Percentiles rank a stretch among this genome's conserved stretches.
Conservation (phyloP, 2,113 vertebrate genomes). For the Pterocles burchelli region DNA sequence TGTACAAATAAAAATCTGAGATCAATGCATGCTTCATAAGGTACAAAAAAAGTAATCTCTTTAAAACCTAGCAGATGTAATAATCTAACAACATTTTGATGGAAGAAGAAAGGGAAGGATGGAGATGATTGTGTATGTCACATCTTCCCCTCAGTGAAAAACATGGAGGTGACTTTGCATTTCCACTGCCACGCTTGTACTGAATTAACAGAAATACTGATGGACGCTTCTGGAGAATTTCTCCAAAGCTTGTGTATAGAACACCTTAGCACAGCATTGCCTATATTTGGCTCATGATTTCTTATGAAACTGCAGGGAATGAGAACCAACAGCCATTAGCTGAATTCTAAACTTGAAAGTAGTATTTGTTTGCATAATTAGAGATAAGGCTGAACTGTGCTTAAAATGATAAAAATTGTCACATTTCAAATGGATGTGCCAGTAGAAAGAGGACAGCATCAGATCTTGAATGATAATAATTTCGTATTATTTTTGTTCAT, state of each 20-base stretch:
- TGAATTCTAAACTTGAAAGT: neutral
- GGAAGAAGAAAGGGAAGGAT: neutral
- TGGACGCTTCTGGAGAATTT: neutral
- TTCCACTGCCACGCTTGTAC: neutral
- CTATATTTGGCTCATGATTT: neutral
- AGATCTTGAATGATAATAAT: neutral
- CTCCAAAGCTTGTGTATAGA: neutral
- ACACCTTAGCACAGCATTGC: neutral
- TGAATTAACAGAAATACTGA: neutral
- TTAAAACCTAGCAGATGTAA: neutral
- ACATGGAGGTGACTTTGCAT: neutral
- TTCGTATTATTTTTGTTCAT: neutral
- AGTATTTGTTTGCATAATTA: neutral
- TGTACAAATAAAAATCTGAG: neutral
- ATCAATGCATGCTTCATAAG: neutral
- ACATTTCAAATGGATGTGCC: neutral
- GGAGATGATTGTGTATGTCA: neutral
- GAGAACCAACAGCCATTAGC: neutral
- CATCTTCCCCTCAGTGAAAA: neutral
- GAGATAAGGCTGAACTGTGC: neutral
- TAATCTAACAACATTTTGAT: neutral
- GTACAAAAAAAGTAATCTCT: neutral
- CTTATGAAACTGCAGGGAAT: neutral
- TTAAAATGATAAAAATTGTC: neutral
- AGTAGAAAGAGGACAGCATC: neutral